phyloP scores from a whole-genome alignment of 1,140 invertebrate species.

The Drosophila virilis region DNA sequence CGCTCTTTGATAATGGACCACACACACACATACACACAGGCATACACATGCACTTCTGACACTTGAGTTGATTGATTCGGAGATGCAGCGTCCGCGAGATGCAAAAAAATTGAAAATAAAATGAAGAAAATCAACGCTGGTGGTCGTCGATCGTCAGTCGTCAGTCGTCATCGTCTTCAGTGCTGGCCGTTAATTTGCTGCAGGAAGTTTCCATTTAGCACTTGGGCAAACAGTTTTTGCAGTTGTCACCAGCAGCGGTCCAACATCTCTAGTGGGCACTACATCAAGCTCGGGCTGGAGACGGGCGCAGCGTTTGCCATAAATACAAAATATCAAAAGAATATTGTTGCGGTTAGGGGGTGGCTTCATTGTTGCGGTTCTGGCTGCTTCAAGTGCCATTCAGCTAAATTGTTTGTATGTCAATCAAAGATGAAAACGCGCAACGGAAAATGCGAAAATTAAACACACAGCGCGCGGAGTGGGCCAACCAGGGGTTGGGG shows the following conservation, averaged over 20 bases:
- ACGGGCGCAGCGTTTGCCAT: conserved; percentile 27
- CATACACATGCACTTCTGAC: conserved; percentile 36
- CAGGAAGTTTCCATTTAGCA: conserved; percentile 80
- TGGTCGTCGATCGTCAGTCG: conserved; percentile 46
- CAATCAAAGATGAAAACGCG: conserved; percentile 82
- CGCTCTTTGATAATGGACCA: conserved; percentile 79
- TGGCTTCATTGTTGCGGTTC: conserved; percentile 68
- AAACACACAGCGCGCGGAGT: conserved; percentile 61
- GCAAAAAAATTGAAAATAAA: conserved; percentile 51
- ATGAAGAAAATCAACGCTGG: conserved; percentile 57
- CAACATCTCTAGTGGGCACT: conserved; percentile 53
- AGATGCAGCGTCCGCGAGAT: conserved; percentile 70
- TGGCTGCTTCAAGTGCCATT: conserved; percentile 76
- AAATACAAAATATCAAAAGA: conserved; percentile 82
- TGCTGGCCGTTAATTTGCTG: conserved; percentile 73
- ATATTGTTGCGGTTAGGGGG: conserved; percentile 59
- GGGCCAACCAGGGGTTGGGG: background rate
- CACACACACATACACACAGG: conserved; percentile 50
- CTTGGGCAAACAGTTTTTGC: conserved; percentile 77
- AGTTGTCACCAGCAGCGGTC: conserved; percentile 68
- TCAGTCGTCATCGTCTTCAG: background rate
- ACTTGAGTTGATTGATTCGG: conserved; percentile 81
- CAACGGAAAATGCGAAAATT: conserved; percentile 82
- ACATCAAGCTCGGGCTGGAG: conserved; percentile 42
- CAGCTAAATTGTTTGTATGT: conserved; percentile 83